Percentiles rank a stretch among this genome's conserved stretches.
Conservation (phyloP, 1,140 invertebrate genomes). For the Nomia melanderi region DNA sequence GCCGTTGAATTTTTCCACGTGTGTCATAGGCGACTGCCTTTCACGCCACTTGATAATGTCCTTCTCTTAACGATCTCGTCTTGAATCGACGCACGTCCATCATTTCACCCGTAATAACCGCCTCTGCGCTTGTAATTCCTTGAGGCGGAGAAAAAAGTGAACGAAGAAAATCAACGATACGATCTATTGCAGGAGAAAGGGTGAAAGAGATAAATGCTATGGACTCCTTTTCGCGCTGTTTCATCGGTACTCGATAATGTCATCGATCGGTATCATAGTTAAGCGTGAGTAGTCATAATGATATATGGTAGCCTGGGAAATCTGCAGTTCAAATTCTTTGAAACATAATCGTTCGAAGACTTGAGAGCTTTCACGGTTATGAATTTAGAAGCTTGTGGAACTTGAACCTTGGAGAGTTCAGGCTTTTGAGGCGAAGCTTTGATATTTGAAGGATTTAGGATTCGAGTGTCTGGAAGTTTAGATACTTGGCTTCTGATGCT, state of each 20-base stretch:
- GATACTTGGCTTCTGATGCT: too few relatives aligned
- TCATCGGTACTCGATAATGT: not conserved
- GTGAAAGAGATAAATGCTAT: not conserved
- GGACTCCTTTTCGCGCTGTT: not conserved
- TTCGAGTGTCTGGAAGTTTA: too few relatives aligned
- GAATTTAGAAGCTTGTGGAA: too few relatives aligned
- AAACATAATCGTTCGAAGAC: too few relatives aligned
- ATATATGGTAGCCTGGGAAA: too few relatives aligned
- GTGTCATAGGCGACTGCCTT: conserved; percentile 23
- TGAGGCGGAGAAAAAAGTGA: not conserved
- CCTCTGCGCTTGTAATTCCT: not conserved
- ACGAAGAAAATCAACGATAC: not conserved
- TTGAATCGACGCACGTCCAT: not conserved
- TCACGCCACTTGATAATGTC: conserved; percentile 20
- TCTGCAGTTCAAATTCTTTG: too few relatives aligned
- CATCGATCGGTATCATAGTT: not conserved
- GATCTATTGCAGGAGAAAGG: not conserved
- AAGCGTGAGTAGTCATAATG: too few relatives aligned
- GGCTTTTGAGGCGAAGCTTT: too few relatives aligned
- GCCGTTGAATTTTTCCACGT: conserved; percentile 1
- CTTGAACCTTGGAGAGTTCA: too few relatives aligned
- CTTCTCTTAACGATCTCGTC: not conserved
- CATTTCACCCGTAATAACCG: not conserved
- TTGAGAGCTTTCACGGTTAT: too few relatives aligned
- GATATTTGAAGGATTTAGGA: too few relatives aligned